Evolutionary conservation across 2,797 vertebrate genomes (phyloP), one percentile per base, ranked within the genome.

Genomic region (Falco concolor): DNA sequence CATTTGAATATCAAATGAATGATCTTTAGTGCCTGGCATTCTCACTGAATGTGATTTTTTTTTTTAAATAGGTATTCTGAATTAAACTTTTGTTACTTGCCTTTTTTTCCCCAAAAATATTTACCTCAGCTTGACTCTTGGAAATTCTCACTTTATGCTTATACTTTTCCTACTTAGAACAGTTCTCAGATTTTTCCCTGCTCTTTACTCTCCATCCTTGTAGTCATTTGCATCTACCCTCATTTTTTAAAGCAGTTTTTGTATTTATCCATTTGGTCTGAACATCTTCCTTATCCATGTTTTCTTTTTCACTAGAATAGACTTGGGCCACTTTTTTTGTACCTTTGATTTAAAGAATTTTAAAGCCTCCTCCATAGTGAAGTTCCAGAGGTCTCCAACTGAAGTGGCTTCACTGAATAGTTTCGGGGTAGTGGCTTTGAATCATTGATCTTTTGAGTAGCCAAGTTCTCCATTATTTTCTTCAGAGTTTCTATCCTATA

Each of bases 71-170:
- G 34, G 24, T 88, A 30, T 44, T 54, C 15, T 63, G 13, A 5
- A 44, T 77, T 0, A 67, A 85, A 56, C 30, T 88, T 86, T 80
- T 67, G 6, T 8, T 60, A 5, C 24, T 78, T 85, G 5, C 1
- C 23, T 40, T 28, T 42, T 28, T 18, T 4, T 1, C 5, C 4
- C 0, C 0, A 34, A 49, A 60, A 27, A 13, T 17, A 17, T 13
- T 21, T 75, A 9, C 4, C 5, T 54, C 10, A 54, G 13, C 28
- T 73, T 75, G 5, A 30, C 6, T 69, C 10, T 25, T 34, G 13
- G 20, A 53, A 85, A 52, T 52, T 85, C 7, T 44, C 15, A 16
- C 12, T 73, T 91, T 64, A 6, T 32, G 11, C 1, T 50, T 65
- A 25, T 1, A 10, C 10, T 38, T 85, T 82, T 57, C 21, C 10